A percentile compares a stretch with the other conserved stretches of the same genome.
Evolutionary conservation across 1,140 invertebrate species (phyloP).

Genomic region (Teleogryllus occipitalis): DNA sequence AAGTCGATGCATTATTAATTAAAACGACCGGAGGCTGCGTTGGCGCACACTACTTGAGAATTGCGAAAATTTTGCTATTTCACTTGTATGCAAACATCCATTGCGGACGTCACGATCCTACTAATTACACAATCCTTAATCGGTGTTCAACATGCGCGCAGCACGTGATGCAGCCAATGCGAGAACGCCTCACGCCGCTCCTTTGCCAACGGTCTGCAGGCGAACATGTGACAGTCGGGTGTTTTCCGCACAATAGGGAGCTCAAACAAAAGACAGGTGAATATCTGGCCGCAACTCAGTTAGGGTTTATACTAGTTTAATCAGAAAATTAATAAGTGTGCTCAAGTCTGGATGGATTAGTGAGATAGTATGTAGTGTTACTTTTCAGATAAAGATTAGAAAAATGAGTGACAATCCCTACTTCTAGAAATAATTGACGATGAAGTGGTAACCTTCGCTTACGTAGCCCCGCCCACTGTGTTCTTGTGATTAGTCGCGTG

Average conservation of each 20-base stretch:
- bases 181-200: background rate
- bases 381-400: too few species aligned
- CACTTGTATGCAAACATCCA: too few species aligned
- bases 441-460: background rate
- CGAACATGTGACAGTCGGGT: background rate
- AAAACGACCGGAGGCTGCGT: too few species aligned
- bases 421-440: too few species aligned
- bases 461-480: background rate
- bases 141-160: background rate
- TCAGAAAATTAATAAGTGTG: background rate
- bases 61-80: too few species aligned
- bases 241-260: background rate
- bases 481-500: background rate
- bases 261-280: background rate
- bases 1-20: too few species aligned
- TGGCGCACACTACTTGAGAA: too few species aligned
- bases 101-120: background rate
- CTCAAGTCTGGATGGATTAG: too few species aligned
- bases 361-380: too few species aligned
- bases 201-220: background rate
- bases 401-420: too few species aligned
- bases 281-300: background rate
- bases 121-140: background rate
- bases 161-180: background rate
- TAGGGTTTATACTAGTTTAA: background rate